Percentiles rank a stretch among this genome's conserved stretches.
phyloP scores from a whole-genome alignment of 2,797 vertebrate species.

The Tadarida brasiliensis region DNA sequence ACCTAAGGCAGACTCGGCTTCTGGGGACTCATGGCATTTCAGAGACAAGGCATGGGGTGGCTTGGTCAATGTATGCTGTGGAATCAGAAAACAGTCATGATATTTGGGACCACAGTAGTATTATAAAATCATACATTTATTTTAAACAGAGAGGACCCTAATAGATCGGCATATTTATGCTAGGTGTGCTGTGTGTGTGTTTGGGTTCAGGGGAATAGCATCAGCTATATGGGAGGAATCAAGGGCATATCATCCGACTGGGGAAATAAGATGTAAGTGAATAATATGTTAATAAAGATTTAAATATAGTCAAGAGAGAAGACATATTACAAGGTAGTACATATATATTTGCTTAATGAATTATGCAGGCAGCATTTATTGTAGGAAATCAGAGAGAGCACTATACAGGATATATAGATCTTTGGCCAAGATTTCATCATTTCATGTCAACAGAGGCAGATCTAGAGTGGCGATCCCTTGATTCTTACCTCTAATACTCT shows the following conservation, averaged over 20 bases:
- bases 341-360: conserved; percentile 46
- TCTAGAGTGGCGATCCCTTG: not conserved
- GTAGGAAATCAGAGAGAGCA: not conserved
- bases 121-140: not conserved
- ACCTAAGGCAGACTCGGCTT: not conserved
- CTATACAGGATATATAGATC: not conserved
- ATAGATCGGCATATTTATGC: not conserved
- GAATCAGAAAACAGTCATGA: not conserved
- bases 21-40: not conserved
- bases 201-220: not conserved
- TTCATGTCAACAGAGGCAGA: not conserved
- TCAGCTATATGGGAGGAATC: not conserved
- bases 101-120: not conserved
- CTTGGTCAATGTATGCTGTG: not conserved
- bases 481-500: not conserved
- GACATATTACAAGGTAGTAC: not conserved
- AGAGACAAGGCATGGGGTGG: not conserved
- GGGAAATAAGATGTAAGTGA: conserved; percentile 40
- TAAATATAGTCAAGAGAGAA: conserved; percentile 13
- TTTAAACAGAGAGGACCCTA: not conserved
- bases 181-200: not conserved
- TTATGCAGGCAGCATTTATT: conserved; percentile 22
- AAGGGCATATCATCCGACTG: not conserved
- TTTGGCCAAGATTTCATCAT: not conserved
- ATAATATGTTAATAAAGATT: conserved; percentile 32